Conservation (phyloP, 2,797 vertebrate genomes). For the Catharus ustulatus region DNA sequence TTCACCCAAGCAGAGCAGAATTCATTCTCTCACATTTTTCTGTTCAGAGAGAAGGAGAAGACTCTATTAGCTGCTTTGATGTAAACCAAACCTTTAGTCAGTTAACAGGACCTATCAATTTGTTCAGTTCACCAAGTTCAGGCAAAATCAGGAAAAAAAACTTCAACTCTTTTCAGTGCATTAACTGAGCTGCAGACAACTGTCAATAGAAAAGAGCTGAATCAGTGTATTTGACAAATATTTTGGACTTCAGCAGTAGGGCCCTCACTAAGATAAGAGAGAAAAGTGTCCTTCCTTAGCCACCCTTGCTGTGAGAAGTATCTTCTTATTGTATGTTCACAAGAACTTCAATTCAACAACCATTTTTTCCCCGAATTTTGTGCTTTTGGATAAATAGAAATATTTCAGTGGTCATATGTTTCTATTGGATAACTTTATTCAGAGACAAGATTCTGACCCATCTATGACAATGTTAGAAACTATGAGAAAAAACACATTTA, state of each 20-base stretch:
- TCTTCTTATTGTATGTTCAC: not conserved
- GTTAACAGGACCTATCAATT: not conserved
- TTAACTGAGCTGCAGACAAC: not conserved
- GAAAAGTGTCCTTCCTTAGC: not conserved
- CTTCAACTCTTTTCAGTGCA: not conserved
- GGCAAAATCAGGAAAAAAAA: not conserved
- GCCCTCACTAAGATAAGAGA: not conserved
- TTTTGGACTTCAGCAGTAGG: not conserved
- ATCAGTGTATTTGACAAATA: not conserved
- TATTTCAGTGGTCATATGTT: not conserved
- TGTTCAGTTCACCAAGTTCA: not conserved
- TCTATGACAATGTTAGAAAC: not conserved
- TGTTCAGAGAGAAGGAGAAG: not conserved
- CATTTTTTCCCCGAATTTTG: fast-evolving
- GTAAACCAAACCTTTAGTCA: not conserved
- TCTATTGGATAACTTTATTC: not conserved
- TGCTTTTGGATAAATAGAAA: not conserved
- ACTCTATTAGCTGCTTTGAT: not conserved
- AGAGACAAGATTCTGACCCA: not conserved
- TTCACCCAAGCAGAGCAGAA: not conserved
- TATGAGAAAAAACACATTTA: not conserved
- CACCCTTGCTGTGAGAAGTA: fast-evolving
- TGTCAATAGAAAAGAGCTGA: not conserved
- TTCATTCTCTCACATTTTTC: not conserved
- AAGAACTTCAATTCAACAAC: not conserved